Conservation (phyloP, 53 echinoderm and acorn worm species). For the Holothuria scabra region DNA sequence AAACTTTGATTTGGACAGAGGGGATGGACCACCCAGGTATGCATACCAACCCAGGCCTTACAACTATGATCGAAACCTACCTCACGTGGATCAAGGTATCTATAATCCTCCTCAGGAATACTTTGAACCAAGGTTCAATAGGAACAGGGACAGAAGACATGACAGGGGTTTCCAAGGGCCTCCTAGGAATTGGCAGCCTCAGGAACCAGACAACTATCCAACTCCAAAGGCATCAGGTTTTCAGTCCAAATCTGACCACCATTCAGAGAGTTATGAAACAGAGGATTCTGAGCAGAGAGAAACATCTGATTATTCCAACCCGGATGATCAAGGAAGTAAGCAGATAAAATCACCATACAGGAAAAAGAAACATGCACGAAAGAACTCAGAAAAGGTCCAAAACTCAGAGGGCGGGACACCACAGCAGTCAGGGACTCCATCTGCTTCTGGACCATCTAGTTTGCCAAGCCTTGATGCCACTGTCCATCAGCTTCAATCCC, state of each 20-base stretch:
- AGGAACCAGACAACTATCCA: constrained; percentile 13
- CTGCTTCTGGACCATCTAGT: background rate
- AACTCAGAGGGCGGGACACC: constrained; percentile 9
- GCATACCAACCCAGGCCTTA: background rate
- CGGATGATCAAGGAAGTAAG: background rate
- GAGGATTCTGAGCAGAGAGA: constrained; percentile 20
- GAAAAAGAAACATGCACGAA: constrained; percentile 3
- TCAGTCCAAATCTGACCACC: constrained; percentile 14
- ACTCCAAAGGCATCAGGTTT: constrained; percentile 8
- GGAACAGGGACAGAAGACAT: constrained; percentile 4
- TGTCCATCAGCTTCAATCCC: constrained; percentile 32
- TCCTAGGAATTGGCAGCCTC: constrained; percentile 7
- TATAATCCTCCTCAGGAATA: background rate
- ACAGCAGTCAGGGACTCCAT: constrained; percentile 18
- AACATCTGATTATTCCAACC: constrained; percentile 22
- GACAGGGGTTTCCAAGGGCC: background rate
- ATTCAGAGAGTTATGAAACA: constrained; percentile 11
- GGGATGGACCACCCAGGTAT: constrained; percentile 13
- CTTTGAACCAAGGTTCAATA: background rate
- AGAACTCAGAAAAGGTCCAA: background rate
- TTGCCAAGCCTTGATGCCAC: constrained; percentile 10
- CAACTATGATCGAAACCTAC: constrained; percentile 8
- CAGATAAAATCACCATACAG: constrained; percentile 10
- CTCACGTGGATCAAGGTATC: background rate
- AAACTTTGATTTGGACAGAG: constrained; percentile 1